A percentile compares a stretch with the other conserved stretches of the same genome.
Conservation (phyloP, 1,140 invertebrate genomes). For the Prorops nasuta region DNA sequence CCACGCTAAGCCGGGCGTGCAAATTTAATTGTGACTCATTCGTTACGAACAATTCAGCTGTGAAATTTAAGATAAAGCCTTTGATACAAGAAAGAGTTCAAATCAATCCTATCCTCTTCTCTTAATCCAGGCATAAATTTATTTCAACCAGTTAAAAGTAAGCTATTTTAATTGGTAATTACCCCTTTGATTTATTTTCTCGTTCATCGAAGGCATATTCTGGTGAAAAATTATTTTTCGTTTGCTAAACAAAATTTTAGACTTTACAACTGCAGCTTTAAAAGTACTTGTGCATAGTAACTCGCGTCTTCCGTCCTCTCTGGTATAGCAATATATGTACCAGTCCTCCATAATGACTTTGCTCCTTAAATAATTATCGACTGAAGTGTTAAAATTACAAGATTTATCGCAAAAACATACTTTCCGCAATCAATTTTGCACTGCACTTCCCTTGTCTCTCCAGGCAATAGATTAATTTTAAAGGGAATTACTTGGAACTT, state of each 20-base stretch:
- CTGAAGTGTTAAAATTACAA: too few species aligned
- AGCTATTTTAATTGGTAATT: background rate
- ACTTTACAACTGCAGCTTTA: constrained; percentile 29
- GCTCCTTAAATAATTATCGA: too few species aligned
- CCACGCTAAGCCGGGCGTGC: constrained; percentile 20
- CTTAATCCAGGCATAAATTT: too few species aligned
- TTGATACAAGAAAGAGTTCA: too few species aligned
- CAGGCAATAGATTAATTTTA: constrained; percentile 24
- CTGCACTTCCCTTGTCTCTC: constrained; percentile 9
- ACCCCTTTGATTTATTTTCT: background rate
- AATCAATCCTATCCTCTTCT: too few species aligned
- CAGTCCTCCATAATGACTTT: constrained; percentile 32
- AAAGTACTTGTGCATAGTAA: constrained; percentile 29
- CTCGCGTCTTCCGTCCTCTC: constrained; percentile 29
- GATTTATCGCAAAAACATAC: too few species aligned
- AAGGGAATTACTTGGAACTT: constrained; percentile 32
- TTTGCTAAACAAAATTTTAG: constrained; percentile 32
- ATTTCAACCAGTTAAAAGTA: too few species aligned
- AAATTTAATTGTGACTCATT: constrained; percentile 33
- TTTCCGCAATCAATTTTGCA: constrained; percentile 30
- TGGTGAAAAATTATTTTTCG: constrained; percentile 26
- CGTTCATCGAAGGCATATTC: background rate
- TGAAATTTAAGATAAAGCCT: too few species aligned
- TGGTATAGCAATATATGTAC: constrained; percentile 30
- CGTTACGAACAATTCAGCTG: constrained; percentile 32